phyloP scores from a whole-genome alignment of 2,113 vertebrate genomes.

The zebrafish (Danio rerio) region DNA sequence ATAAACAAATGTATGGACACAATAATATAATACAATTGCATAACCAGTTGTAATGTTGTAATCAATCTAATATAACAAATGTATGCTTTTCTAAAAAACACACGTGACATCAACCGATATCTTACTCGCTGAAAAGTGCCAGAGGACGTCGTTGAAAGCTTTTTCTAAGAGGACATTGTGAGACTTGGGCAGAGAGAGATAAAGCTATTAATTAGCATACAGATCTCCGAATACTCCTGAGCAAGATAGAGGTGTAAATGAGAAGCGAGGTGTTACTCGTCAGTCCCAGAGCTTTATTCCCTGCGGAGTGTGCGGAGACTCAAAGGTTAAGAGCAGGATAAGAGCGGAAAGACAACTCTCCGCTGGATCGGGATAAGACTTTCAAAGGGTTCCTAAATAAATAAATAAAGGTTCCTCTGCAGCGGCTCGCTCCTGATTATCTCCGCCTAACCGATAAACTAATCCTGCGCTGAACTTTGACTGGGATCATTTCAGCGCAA shows the following conservation, averaged over 20 bases:
- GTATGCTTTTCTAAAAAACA: not conserved
- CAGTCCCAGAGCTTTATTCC: not conserved
- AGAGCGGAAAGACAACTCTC: conserved; percentile 33
- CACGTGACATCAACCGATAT: not conserved
- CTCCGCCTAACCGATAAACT: conserved; percentile 20
- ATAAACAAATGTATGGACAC: too few species aligned
- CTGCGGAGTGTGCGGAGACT: not conserved
- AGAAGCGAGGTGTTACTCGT: conserved; percentile 1
- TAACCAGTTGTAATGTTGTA: too few species aligned
- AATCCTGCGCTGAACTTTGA: conserved; percentile 17
- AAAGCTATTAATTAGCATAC: conserved; percentile 34
- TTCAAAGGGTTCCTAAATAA: not conserved
- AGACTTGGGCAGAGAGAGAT: not conserved
- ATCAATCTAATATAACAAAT: too few species aligned
- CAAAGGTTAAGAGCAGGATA: conserved; percentile 45
- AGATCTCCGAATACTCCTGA: conserved; percentile 1
- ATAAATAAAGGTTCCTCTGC: not conserved
- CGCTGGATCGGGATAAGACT: conserved; percentile 24
- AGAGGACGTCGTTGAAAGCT: not conserved
- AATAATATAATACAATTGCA: too few species aligned
- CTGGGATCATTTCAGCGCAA: not conserved
- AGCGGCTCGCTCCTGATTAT: not conserved
- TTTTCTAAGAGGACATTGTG: conserved; percentile 5
- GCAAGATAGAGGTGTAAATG: conserved; percentile 41
- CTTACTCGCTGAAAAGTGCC: not conserved